Percentiles rank a stretch among this genome's conserved stretches.
phyloP scores from a whole-genome alignment of 2,888 invertebrate species.

The Tetragonisca angustula region DNA sequence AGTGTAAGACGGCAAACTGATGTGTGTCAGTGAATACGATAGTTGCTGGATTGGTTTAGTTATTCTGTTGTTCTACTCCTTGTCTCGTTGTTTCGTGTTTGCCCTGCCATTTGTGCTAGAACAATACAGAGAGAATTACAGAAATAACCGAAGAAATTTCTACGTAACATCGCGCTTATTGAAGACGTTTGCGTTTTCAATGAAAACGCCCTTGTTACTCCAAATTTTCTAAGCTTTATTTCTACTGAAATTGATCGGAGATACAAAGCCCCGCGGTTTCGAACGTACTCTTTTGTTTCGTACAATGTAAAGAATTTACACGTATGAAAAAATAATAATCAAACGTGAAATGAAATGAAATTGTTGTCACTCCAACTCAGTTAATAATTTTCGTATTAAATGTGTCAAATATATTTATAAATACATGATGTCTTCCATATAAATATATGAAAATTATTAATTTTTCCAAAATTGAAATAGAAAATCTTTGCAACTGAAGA shows the following conservation, averaged over 20 bases:
- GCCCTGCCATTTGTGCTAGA: not conserved
- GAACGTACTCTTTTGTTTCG: not conserved
- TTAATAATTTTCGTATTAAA: too few relatives aligned
- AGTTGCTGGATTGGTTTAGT: slow-evolving; percentile 18
- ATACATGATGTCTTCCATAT: too few relatives aligned
- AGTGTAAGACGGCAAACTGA: slow-evolving; percentile 1
- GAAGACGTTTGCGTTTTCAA: not conserved
- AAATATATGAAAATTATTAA: too few relatives aligned
- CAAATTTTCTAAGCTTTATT: not conserved
- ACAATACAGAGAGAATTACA: too few relatives aligned
- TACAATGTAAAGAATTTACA: not conserved
- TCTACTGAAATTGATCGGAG: not conserved
- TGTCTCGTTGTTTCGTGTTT: slow-evolving; percentile 13
- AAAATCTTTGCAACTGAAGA: too few relatives aligned
- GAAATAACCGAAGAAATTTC: too few relatives aligned
- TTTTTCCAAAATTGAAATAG: too few relatives aligned
- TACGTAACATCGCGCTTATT: too few relatives aligned
- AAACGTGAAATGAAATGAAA: too few relatives aligned
- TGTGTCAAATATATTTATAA: too few relatives aligned
- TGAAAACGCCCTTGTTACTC: not conserved
- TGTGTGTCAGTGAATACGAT: slow-evolving; percentile 22
- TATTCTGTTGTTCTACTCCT: slow-evolving; percentile 14
- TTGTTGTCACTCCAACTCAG: too few relatives aligned
- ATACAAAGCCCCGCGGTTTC: not conserved
- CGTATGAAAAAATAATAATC: not conserved